Conservation (phyloP, 2,797 vertebrate species). For the Ispidina picta region DNA sequence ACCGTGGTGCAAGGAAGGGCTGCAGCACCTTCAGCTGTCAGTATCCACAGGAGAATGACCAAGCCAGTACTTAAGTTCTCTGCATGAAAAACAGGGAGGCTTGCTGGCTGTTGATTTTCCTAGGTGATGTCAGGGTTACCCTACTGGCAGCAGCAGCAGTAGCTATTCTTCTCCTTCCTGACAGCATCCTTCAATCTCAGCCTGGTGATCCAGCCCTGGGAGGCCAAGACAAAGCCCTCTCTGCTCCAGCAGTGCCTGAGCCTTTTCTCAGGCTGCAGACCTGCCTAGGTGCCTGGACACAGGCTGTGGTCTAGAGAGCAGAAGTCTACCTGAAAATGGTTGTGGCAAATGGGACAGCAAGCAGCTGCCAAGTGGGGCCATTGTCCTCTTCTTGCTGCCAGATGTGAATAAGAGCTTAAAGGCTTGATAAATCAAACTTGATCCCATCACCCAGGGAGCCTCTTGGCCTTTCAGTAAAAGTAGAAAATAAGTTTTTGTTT, state of each 20-base stretch:
- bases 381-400: not conserved
- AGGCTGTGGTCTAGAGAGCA: not conserved
- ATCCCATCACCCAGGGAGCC: not conserved
- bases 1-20: rapidly evolving
- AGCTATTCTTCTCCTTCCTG: not conserved
- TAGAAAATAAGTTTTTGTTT: not conserved
- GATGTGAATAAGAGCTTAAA: not conserved
- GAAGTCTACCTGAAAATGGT: not conserved
- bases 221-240: not conserved
- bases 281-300: not conserved
- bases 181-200: not conserved
- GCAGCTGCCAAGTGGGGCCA: not conserved
- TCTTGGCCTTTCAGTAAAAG: not conserved
- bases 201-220: not conserved
- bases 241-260: rapidly evolving
- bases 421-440: not conserved
- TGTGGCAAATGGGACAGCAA: not conserved
- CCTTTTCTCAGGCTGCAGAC: not conserved
- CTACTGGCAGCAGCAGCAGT: not conserved
- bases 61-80: rapidly evolving
- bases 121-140: not conserved
- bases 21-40: not conserved
- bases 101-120: not conserved
- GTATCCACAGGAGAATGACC: not conserved
- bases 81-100: rapidly evolving